These are phyloP conservation scores for Hypsopygia costalis DNA, from an alignment of 2,888 invertebrate genomes.

Conservation along the genomic window DNA sequence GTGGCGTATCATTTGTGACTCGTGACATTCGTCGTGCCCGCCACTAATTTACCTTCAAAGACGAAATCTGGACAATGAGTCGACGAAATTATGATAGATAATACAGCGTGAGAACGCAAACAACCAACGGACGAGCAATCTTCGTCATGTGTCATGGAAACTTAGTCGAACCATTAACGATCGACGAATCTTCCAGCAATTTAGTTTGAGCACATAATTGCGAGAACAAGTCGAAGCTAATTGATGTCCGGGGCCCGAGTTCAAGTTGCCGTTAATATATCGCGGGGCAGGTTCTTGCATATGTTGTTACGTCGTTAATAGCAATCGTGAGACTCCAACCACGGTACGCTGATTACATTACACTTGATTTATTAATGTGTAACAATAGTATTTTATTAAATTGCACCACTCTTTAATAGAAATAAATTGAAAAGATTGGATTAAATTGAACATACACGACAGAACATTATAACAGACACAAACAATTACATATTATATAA, in stretches of 20 bases:
- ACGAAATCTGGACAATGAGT: constrained; percentile 41
- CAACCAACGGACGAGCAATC: constrained; percentile 21
- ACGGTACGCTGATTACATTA: constrained; percentile 16
- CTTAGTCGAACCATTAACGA: constrained; percentile 61
- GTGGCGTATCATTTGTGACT: constrained; percentile 57
- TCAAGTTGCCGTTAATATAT: constrained; percentile 61
- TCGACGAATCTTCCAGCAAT: constrained; percentile 71
- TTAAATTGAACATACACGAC: too few species aligned
- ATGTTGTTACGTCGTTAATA: constrained; percentile 22
- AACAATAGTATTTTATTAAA: constrained; percentile 7
- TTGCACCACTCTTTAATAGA: constrained; percentile 3
- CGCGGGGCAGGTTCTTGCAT: constrained; percentile 45
- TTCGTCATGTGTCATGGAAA: constrained; percentile 57
- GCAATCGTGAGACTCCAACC: constrained; percentile 24
- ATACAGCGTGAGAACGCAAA: constrained; percentile 45
- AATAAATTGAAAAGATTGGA: too few species aligned
- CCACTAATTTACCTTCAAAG: constrained; percentile 25
- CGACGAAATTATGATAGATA: constrained; percentile 36
- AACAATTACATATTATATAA: too few species aligned
- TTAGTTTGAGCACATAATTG: constrained; percentile 77
- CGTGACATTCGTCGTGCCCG: constrained; percentile 46
- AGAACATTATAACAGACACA: too few species aligned
- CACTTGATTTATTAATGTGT: constrained; percentile 13
- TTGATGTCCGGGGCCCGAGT: constrained; percentile 63
- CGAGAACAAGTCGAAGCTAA: constrained; percentile 74